Evolutionary conservation across 2,113 vertebrate genomes (phyloP), one percentile per base, ranked within the genome.

Genomic region (Hemiprocne comata): DNA sequence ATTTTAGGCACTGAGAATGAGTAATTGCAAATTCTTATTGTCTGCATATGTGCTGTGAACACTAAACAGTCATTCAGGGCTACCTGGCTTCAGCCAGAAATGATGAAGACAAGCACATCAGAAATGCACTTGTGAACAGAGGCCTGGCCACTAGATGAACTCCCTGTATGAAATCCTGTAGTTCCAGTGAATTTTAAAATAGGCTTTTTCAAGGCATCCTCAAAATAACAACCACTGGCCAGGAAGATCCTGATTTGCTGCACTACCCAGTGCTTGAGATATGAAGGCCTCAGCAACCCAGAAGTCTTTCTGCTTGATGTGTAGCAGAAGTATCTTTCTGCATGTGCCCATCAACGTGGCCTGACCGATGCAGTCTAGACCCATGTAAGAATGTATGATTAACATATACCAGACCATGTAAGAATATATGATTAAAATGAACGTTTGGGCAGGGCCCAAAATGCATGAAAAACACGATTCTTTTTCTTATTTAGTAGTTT

Each of bases 381-480:
- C 23, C n/a, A 31, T 0, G 1, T 25, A 20, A 66, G 23, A 34
- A 31, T 4, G 11, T 6, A 10, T 58, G 29, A 42, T 42, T 65
- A 74, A 67, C n/a, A n/a, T 16, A 9, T 65, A 8, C 38, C 14
- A 60, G 62, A 85, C 42, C 24, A 40, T 5, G 48, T 14, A 20
- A 66, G 23, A 34, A 31, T 4, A 13, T 6, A 10, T 58, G 29
- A 42, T 42, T 65, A 74, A 67, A 73, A 31, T 51, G 19, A 57
- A 38, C 5, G 25, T 50, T 60, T 70, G 19, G 8, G 25, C 25
- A 64, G 20, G 29, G 17, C 4, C 69, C 15, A 48, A 48, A 69
- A 6, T n/a, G 11, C 28, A 17, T 16, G 36, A 26, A 66, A 85
- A 55, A 50, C 19, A 25, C 9, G 9, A 20, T 5, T 48, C 13